These are phyloP conservation scores for Larimichthys polyactis DNA, from an alignment of 2,113 vertebrate genomes.

Conservation along the genomic window DNA sequence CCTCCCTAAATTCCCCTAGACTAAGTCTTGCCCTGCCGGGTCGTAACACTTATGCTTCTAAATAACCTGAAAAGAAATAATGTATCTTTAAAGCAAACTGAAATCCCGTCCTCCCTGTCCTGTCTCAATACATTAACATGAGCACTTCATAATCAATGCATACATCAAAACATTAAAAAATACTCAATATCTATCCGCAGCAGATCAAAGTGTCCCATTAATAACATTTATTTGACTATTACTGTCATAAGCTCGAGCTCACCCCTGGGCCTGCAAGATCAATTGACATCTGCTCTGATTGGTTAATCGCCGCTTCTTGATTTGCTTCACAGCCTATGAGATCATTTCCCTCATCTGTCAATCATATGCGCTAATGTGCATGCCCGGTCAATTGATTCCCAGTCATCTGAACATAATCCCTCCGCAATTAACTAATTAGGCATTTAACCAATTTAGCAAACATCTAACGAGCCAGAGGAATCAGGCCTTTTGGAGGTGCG, in stretches of 20 bases:
- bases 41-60: not conserved
- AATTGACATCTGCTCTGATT: slow-evolving; percentile 67
- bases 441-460: slow-evolving; percentile 69
- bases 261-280: slow-evolving; percentile 48
- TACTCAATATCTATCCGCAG: slow-evolving; percentile 18
- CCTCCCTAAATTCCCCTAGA: too few species aligned
- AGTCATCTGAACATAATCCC: slow-evolving; percentile 78
- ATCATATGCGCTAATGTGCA: slow-evolving; percentile 64
- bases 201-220: slow-evolving; percentile 30
- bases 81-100: not conserved
- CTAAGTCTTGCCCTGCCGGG: too few species aligned
- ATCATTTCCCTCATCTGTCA: slow-evolving; percentile 59
- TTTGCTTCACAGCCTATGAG: slow-evolving; percentile 41
- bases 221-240: slow-evolving; percentile 50
- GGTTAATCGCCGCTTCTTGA: slow-evolving; percentile 54
- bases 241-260: slow-evolving; percentile 34
- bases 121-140: not conserved
- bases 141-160: slow-evolving; percentile 48
- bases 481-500: slow-evolving; percentile 11
- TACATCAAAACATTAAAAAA: slow-evolving; percentile 36
- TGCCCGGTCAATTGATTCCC: slow-evolving; percentile 75
- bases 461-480: slow-evolving; percentile 29
- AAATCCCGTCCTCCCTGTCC: not conserved
- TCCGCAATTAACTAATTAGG: slow-evolving; percentile 79
- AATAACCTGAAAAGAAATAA: not conserved